Base-by-base conservation (phyloP, 2,797 vertebrate genomes). In the Malacoctenus gilli region DNA sequence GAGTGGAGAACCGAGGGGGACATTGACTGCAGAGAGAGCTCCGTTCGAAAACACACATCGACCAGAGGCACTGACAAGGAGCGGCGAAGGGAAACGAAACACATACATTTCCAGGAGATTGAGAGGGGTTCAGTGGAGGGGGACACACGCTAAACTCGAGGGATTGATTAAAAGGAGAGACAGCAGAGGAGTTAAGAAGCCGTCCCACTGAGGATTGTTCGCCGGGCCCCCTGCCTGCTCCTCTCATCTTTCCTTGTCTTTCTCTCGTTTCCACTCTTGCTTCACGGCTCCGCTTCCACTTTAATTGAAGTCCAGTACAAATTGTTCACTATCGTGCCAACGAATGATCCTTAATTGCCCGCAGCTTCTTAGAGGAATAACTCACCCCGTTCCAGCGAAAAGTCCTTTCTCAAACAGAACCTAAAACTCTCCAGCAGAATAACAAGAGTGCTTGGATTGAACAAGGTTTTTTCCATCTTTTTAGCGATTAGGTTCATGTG, bases 141-240 rank as follows among this genome's bases (percentile, higher is more conserved):
- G 25, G 23, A 40, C 21, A 34, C n/a, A 63, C 14, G 23, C 44
- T 46, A 13, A 47, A 39, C 62, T 73, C 20, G 40, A 64, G 62
- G 50, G 68, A 64, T 25, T 66, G 55, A 79, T 79, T 74, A 74
- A 72, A 67, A 62, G 41, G 35, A 72, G 39, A 61, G 36, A 49
- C 28, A 71, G 50, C 13, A 58, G 58, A 44, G 57, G 56, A 63
- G 47, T 39, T 41, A 19, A 58, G 59, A 46, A 66, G 66, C 64
- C 35, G 47, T 72, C 54, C 62, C 64, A 56, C 48, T 42, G 71
- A 72, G 52, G 71, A n/a, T 55, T 50, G 42, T 82, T 61, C 20
- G 15, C 41, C 42, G 49, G 39, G 18, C 31, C 32, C 16, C 47
- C 55, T 55, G 49, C 49, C 54, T 12, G 7, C 43, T 52, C 13